Evolutionary conservation across 2,888 invertebrate species (phyloP), one percentile per base, ranked within the genome.

Genomic region (Tridacna crocea): DNA sequence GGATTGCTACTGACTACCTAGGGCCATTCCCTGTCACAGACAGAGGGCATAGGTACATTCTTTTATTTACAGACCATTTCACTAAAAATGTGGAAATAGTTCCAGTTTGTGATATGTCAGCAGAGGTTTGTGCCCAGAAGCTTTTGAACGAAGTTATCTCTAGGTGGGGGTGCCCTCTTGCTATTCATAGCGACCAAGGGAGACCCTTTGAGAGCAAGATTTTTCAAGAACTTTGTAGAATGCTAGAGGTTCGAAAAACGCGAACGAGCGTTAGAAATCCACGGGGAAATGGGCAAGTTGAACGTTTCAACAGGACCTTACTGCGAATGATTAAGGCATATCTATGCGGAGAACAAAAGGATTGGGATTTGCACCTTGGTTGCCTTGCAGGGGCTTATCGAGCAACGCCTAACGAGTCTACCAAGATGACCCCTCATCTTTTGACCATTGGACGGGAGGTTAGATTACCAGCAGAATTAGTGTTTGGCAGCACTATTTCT

Each of bases 371-470:
- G 15, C 55, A 87, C 46, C 66, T 86, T 3, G 75, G 76, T 10
- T 85, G 66, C 48, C 36, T 88, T 2, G 77, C 87, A 6, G 81
- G 77, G 17, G 88, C 87, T 6, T 88, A 84, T 24, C 46, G 85
- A 48, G 72, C 81, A 11, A 79, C 83, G 6, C 77, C 79, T 13
- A 72, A 84, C 66, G 87, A 82, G 19, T 26, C 60, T 6, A 88
- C 85, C 24, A 55, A 72, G 19, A 22, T 85, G 4, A 84, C 83
- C 22, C 87, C 87, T 13, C 83, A 87, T 36, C 15, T 87, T 26
- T 10, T 86, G 22, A 79, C 80, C 72, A 58, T 87, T 36, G 88
- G 88, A 19, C n/a, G 82, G 8, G 84, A 88, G 72, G 76, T 87
- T 0, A 70, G 77, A 47, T 17, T 83, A 51, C 83, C 87, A 22